A percentile compares a stretch with the other conserved stretches of the same genome.
These are phyloP conservation scores for Neoaliturus tenellus DNA, from an alignment of 2,888 invertebrate genomes.

Conservation along the genomic window DNA sequence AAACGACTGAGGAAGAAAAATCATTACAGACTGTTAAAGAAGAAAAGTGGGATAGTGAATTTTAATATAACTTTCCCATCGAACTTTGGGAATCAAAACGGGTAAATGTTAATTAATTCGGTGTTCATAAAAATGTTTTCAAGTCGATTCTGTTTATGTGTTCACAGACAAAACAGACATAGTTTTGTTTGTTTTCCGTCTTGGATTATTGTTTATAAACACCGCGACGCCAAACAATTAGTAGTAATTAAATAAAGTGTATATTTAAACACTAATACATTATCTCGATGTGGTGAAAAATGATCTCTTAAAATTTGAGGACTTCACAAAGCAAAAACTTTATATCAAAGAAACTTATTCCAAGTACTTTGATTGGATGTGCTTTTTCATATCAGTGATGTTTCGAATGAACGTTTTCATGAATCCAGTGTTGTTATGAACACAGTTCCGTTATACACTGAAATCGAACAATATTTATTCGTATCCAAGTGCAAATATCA, in stretches of 20 bases:
- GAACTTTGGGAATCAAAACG: conserved; percentile 54
- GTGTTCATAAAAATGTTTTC: conserved; percentile 49
- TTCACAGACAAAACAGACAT: not conserved
- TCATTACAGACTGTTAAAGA: conserved; percentile 63
- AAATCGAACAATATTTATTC: conserved; percentile 27
- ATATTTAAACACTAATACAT: conserved; percentile 6
- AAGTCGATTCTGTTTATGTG: not conserved
- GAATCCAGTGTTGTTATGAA: conserved; percentile 20
- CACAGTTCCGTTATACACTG: not conserved
- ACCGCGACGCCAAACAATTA: conserved; percentile 11
- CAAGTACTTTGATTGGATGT: conserved; percentile 1
- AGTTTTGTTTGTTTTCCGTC: not conserved
- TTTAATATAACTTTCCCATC: conserved; percentile 58
- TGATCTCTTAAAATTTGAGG: conserved; percentile 23
- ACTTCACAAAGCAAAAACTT: not conserved
- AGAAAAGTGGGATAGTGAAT: conserved; percentile 66
- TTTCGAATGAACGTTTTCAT: conserved; percentile 4
- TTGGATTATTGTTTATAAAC: not conserved
- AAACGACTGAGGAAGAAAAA: conserved; percentile 56
- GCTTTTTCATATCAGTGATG: conserved; percentile 46
- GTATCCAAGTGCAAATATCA: conserved; percentile 27
- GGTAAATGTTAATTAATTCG: conserved; percentile 59
- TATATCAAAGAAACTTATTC: not conserved
- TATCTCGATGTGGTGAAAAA: not conserved
- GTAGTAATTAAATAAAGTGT: not conserved